Conservation (phyloP, 2,888 invertebrate genomes). For the Chymomyza amoena region DNA sequence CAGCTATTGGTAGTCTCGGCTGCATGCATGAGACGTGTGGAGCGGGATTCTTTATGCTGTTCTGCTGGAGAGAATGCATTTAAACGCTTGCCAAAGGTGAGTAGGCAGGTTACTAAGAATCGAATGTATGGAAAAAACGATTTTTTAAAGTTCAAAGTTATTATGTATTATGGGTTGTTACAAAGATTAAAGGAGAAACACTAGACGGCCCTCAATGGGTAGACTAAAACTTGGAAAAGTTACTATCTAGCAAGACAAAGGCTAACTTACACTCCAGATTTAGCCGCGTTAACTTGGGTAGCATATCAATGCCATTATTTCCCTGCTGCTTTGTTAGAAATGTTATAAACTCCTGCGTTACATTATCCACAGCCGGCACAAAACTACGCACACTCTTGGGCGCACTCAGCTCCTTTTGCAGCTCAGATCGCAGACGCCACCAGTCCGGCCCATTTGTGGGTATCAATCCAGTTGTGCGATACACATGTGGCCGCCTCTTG, state of each 20-base stretch:
- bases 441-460: constrained; percentile 92
- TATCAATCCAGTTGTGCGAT: constrained; percentile 89
- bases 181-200: too few species aligned
- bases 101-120: constrained; percentile 85
- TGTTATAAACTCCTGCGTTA: constrained; percentile 84
- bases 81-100: constrained; percentile 86
- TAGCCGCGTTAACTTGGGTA: constrained; percentile 82
- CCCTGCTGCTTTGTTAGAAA: constrained; percentile 76
- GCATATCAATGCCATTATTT: constrained; percentile 81
- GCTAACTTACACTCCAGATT: constrained; percentile 87
- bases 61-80: constrained; percentile 84
- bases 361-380: constrained; percentile 82
- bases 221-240: too few species aligned
- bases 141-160: neutral
- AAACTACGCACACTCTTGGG: constrained; percentile 85
- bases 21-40: constrained; percentile 85
- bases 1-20: constrained; percentile 86
- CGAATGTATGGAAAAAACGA: neutral
- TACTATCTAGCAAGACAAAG: neutral
- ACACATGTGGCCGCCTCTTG: constrained; percentile 84
- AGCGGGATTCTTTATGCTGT: constrained; percentile 81
- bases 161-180: too few species aligned
- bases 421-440: constrained; percentile 87
- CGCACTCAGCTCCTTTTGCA: constrained; percentile 89
- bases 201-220: too few species aligned